Base-by-base conservation (phyloP, 2,113 vertebrate species). In the Carassius carassius region DNA sequence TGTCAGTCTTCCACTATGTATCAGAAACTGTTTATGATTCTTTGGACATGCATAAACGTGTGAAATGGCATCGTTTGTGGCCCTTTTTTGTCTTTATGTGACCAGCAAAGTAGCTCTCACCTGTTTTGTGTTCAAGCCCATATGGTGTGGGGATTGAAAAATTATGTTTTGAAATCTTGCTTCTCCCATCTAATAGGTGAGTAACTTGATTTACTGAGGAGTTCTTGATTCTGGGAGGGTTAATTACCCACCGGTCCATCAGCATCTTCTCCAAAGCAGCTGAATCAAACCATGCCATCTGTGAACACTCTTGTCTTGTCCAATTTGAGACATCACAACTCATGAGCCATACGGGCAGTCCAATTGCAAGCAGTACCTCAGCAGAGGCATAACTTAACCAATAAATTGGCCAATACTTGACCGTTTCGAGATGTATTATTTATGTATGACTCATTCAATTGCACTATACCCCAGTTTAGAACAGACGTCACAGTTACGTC, bases 101-200 rank as follows among this genome's bases (percentile, higher is more conserved):
- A 47, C 9, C 16, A 49, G n/a, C 60, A 54, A 51, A 69, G 63
- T 69, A 14, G 62, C 58, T 79, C 63, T 79, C 13, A 63, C n/a
- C n/a, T 49, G 5, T 23, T 1, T 41, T 74, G 41, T 73, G n/a
- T 63, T 25, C 14, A 6, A 47, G 37, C 35, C 17, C 8, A 25
- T 69, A 32, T 72, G 29, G 13, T 56, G 49, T 54, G 21, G 49
- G 49, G 12, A 6, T 54, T 92, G 84, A 86, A 80, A 91, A 89
- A 91, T 90, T 85, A 87, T 85, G 83, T 86, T 72, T 82, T 88
- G 83, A 47, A 83, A 49, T 58, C 86, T 87, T 85, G 65, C 87
- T 80, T 67, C 70, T 54, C 76, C 83, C 85, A 70, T 88, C 84
- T 87, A 84, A 56, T 58, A 56, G 67, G 51, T 7, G 44, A 58